Base-by-base conservation (phyloP, 2,113 vertebrate species). In the Dasyornis broadbenti region DNA sequence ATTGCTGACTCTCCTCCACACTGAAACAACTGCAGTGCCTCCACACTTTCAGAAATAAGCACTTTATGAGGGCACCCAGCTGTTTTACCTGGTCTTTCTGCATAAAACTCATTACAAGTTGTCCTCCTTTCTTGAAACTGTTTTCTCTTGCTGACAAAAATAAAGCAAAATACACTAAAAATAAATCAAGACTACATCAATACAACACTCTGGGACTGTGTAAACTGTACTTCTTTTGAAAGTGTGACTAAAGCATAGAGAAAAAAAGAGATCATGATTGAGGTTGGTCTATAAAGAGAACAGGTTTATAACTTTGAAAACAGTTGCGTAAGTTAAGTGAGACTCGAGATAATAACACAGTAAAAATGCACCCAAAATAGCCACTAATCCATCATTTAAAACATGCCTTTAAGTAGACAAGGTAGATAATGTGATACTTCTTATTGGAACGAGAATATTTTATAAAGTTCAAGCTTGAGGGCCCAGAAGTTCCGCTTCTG, bases 321-420 rank as follows among this genome's bases (percentile, higher is more conserved):
- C 8, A 33, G 40, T 86, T 95, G 60, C 0, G 0, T 59, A 92
- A 93, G 39, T 77, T 82, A 82, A 95, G 71, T 50, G 54, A 89
- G 42, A 63, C 85, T 83, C 57, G 52, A 81, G 88, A 88, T 90
- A 96, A 57, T 35, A 59, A 49, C 54, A 23, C 35, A 63, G 87
- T 66, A 92, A 96, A 94, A 96, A 92, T 81, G 59, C 47, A 83
- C 40, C n/a, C 28, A 90, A 92, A 96, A 95, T 94, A 97, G 44
- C 60, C 50, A 40, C 54, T 73, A 81, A 96, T 96, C 54, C 68
- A 68, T 96, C 93, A 96, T 56, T 86, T 80, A 40, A n/a, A 95
- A 78, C 52, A 53, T 10, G 19, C 64, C 30, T 88, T 91, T 83
- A 90, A 73, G 47, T 37, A 82, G 87, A 90, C 52, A 94, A 96